Base-by-base conservation (phyloP, 2,797 vertebrate genomes). In the Lophura swinhoii region DNA sequence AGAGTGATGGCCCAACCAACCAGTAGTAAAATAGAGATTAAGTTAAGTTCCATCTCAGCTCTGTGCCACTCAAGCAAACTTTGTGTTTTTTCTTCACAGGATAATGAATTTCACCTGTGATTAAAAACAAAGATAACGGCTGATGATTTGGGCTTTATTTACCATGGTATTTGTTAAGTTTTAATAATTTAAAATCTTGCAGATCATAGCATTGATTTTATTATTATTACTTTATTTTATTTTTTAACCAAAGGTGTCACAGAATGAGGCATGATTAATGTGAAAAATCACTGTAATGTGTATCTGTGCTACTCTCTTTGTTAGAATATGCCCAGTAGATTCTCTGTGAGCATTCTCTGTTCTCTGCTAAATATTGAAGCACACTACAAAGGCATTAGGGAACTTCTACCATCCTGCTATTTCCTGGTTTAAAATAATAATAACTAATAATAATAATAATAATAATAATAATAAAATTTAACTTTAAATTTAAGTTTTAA, bases 111-210 rank as follows among this genome's bases (percentile, higher is more conserved):
- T 95, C 91, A 86, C 66, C 67, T 44, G n/a, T 88, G 92, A 96
- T 95, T 96, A 95, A 96, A 95, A 92, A 18, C 39, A 68, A 90
- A 87, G 92, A 94, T 71, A 93, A 95, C 85, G 44, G 59, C 83
- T 63, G 76, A 55, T 84, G 72, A 93, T 85, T 81, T 87, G 84
- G 93, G 87, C 80, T 88, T 96, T 63, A 76, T 78, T 88, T 85
- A 91, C 70, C 91, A n/a, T 28, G 74, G 79, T 67, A 70, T 44
- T 84, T 84, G 76, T 95, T 79, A 39, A 13, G 22, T 73, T 91
- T 96, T 92, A 95, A 95, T 95, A 93, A 94, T 93, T 92, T 86
- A 94, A n/a, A 82, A 58, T 86, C 84, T 86, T 84, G 63, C 56
- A 84, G 70, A 86, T 87, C 70, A 49, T 70, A 91, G 56, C 69